Conservation (phyloP, 2,797 vertebrate genomes). For the Lepilemur ruficaudatus region DNA sequence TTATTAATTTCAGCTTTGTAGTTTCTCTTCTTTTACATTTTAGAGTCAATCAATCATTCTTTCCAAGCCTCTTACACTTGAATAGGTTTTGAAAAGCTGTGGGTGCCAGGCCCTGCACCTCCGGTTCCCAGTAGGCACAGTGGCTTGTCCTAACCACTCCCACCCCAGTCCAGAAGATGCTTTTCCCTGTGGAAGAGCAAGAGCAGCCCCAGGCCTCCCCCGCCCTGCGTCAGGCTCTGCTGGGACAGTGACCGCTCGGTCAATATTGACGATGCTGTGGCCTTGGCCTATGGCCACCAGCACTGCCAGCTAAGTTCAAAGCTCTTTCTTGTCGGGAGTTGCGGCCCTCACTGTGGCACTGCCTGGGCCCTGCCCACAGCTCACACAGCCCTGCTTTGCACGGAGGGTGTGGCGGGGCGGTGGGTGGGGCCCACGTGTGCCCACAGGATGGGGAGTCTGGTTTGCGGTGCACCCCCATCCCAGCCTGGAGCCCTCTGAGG, state of each 20-base stretch:
- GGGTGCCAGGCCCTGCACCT: neutral
- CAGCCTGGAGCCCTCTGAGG: neutral
- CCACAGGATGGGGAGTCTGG: neutral
- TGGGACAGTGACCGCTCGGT: constrained; percentile 1
- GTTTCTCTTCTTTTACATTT: constrained; percentile 36
- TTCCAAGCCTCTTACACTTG: neutral
- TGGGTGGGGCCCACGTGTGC: neutral
- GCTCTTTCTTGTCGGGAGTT: constrained; percentile 77
- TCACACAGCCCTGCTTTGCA: constrained; percentile 34
- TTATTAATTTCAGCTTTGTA: constrained; percentile 50
- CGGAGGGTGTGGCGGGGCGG: neutral
- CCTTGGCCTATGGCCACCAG: constrained; percentile 80
- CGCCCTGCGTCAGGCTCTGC: neutral
- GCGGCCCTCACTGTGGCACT: constrained; percentile 17
- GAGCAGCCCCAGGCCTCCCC: neutral
- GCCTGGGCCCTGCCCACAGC: neutral
- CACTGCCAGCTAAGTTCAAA: constrained; percentile 84
- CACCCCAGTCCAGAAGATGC: neutral
- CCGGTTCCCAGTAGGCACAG: neutral
- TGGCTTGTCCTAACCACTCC: neutral
- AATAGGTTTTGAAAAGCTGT: neutral
- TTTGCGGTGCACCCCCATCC: neutral
- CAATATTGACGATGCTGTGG: constrained; percentile 35
- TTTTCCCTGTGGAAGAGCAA: neutral
- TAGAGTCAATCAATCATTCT: neutral